Percentiles rank a stretch among this genome's conserved stretches.
Conservation (phyloP, 2,888 invertebrate species). For the Heliconius sara region DNA sequence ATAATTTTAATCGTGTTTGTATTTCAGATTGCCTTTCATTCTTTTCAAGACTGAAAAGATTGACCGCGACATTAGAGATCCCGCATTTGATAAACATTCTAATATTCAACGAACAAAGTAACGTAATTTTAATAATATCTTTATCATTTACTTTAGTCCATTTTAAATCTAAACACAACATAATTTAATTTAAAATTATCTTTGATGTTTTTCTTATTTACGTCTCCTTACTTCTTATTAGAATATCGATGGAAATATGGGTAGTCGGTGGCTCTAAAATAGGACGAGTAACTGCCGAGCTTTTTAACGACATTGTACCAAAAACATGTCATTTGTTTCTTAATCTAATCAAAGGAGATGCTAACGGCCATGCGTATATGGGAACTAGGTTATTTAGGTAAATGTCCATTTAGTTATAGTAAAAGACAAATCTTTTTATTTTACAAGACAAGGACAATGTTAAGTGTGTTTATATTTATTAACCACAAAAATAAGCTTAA, state of each 20-base stretch:
- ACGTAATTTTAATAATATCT: too few relatives aligned
- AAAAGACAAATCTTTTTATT: neutral
- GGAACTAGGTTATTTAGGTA: constrained; percentile 76
- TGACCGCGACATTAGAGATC: constrained; percentile 70
- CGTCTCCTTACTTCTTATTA: constrained; percentile 45
- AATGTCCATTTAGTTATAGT: neutral
- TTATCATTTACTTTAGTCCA: too few relatives aligned
- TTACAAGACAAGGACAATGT: neutral
- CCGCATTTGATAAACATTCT: constrained; percentile 70
- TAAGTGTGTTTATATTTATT: neutral
- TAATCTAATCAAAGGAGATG: constrained; percentile 66
- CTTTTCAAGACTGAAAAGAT: constrained; percentile 75
- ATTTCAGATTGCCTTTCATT: constrained; percentile 74
- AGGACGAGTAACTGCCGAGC: constrained; percentile 68
- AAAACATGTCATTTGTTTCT: constrained; percentile 71
- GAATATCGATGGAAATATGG: constrained; percentile 72
- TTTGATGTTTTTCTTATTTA: neutral
- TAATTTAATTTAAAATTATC: neutral
- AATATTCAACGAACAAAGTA: constrained; percentile 63
- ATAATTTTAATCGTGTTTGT: neutral
- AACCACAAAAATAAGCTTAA: too few relatives aligned
- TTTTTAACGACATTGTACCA: constrained; percentile 73
- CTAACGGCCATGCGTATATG: constrained; percentile 66
- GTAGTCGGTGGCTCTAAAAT: constrained; percentile 74
- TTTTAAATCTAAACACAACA: neutral